phyloP scores from a whole-genome alignment of 1,140 invertebrate species.

The Drosophila littoralis region DNA sequence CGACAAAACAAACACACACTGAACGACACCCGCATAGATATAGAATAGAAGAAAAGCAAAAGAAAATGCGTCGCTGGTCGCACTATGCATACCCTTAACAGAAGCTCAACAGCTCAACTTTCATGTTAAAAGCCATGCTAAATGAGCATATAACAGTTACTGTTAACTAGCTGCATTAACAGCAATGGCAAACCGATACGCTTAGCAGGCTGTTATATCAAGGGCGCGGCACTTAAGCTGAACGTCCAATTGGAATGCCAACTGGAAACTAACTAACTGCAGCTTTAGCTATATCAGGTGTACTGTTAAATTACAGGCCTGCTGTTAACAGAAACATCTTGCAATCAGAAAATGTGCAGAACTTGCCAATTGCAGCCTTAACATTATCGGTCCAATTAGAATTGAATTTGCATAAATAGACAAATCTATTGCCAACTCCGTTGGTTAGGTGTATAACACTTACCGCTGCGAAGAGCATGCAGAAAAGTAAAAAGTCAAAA shows the following conservation, averaged over 20 bases:
- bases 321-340: no score
- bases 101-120: neutral
- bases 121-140: no score
- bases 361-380: neutral
- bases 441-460: neutral
- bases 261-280: neutral
- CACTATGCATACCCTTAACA: neutral
- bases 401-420: neutral
- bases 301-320: no score
- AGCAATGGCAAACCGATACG: no score
- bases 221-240: no score
- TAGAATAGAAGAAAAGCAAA: constrained; percentile 14
- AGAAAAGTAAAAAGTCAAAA: neutral
- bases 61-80: neutral
- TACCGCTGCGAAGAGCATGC: neutral
- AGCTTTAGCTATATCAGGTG: neutral
- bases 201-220: no score
- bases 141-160: no score
- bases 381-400: neutral
- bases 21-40: constrained; percentile 16
- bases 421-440: neutral
- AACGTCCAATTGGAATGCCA: no score
- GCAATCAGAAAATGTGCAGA: no score
- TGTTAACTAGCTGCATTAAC: no score
- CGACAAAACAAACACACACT: constrained; percentile 9